Conservation (phyloP, 2,113 vertebrate species). For the Phyllostomus discolor region DNA sequence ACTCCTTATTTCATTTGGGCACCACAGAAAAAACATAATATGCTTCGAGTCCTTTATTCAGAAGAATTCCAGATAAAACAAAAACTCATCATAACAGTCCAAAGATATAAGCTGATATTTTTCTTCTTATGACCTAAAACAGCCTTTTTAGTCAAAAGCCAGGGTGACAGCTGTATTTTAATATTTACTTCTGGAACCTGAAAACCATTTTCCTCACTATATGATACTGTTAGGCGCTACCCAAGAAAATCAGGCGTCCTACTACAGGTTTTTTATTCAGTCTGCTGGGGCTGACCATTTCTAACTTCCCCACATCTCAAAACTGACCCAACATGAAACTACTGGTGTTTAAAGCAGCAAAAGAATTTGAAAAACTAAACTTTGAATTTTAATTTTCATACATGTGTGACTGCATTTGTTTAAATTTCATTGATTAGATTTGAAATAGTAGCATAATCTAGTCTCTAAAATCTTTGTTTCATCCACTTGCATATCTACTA, state of each 20-base stretch:
- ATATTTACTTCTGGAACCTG: not conserved
- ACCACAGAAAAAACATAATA: not conserved
- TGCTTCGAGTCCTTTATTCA: not conserved
- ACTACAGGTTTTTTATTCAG: not conserved
- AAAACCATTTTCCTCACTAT: not conserved
- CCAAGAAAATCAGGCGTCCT: not conserved
- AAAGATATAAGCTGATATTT: not conserved
- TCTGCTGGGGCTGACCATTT: not conserved
- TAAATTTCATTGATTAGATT: not conserved
- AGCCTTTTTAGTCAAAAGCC: not conserved
- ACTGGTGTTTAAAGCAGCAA: not conserved
- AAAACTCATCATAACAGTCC: not conserved
- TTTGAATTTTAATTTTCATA: slow-evolving; percentile 19
- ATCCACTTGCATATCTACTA: not conserved
- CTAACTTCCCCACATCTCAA: not conserved
- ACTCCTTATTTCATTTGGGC: not conserved
- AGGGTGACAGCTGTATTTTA: not conserved
- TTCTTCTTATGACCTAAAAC: not conserved
- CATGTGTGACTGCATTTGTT: not conserved
- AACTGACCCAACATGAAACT: not conserved
- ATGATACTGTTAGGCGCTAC: not conserved
- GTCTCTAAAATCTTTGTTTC: not conserved
- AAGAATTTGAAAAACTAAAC: not conserved
- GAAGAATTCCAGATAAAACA: not conserved
- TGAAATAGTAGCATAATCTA: not conserved